A percentile compares a stretch with the other conserved stretches of the same genome.
Evolutionary conservation across 2,888 invertebrate species (phyloP).

Genomic region (Eumerus sabulonum): DNA sequence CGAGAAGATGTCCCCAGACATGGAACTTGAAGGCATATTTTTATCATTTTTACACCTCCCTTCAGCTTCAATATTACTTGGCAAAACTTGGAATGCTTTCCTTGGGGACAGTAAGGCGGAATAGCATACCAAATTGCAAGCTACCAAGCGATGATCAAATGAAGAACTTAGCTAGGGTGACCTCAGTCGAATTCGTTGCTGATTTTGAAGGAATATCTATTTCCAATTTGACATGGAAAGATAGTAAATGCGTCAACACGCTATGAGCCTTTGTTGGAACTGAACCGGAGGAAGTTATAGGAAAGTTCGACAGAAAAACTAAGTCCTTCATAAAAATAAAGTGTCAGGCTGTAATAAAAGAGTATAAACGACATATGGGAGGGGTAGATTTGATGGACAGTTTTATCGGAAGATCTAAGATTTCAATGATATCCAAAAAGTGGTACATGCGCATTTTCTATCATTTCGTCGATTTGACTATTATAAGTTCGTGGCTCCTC

Average conservation of each 20-base stretch:
- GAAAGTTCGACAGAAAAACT: not conserved
- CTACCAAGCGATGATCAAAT: no score
- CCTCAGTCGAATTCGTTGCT: no score
- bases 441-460: slow-evolving; percentile 8
- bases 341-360: not conserved
- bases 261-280: not conserved
- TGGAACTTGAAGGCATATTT: no score
- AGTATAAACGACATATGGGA: not conserved
- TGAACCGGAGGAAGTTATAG: not conserved
- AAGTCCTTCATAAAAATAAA: not conserved
- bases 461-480: not conserved
- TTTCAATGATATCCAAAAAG: slow-evolving; percentile 5
- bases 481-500: slow-evolving; percentile 3
- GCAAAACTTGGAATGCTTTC: no score
- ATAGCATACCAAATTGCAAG: no score
- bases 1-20: no score
- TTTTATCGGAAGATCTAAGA: not conserved
- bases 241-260: not conserved
- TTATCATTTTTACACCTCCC: no score
- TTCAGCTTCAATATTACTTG: no score
- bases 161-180: no score
- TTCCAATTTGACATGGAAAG: not conserved
- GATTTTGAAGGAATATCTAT: not conserved
- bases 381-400: not conserved
- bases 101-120: no score